Base-by-base conservation (phyloP, 2,888 invertebrate genomes). In the Epinotia demarniana region DNA sequence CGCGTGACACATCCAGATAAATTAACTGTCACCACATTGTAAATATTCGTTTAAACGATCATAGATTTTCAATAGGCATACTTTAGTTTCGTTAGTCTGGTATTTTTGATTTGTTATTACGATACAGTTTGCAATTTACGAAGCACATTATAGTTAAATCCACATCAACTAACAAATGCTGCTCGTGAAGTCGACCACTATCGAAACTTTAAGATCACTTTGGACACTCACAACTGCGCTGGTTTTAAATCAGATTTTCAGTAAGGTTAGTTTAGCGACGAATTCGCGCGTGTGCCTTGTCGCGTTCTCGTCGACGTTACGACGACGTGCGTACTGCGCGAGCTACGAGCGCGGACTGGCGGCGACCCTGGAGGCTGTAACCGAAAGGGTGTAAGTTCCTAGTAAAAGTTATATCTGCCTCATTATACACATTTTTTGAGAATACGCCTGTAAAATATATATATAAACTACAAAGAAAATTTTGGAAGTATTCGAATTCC, bases 331-430 rank as follows among this genome's bases (percentile, higher is more conserved):
- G 73, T 46, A 19, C 58, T 66, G 55, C 76, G 72, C 55, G 71
- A 62, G 74, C 76, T 46, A 67, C 64, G 76, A 77, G 76, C 73
- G 53, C 63, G 75, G 76, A 62, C 74, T 55, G 76, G 63, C 57
- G 78, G 57, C 75, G 61, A 73, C 49, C 75, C 77, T 75, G 75
- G 73, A 70, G 78, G 77, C 72, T 72, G 78, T 76, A 68, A 77
- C 67, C 64, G 78, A 57, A 73, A 76, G 73, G 72, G 66, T 61
- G 61, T n/a, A n/a, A 70, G 53, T 19, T 58, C 46, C 46, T 69
- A 43, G 60, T 53, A 68, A 61, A 57, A 68, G 18, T 79, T 76
- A 33, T 46, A 19, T 19, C 23, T 39, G 55, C 2, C 57, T 19
- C 58, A 46, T 19, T 67, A 13, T 19, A 43, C 49, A 53, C 8